phyloP scores from a whole-genome alignment of 1,140 invertebrate species.

The Cecropterus lyciades region DNA sequence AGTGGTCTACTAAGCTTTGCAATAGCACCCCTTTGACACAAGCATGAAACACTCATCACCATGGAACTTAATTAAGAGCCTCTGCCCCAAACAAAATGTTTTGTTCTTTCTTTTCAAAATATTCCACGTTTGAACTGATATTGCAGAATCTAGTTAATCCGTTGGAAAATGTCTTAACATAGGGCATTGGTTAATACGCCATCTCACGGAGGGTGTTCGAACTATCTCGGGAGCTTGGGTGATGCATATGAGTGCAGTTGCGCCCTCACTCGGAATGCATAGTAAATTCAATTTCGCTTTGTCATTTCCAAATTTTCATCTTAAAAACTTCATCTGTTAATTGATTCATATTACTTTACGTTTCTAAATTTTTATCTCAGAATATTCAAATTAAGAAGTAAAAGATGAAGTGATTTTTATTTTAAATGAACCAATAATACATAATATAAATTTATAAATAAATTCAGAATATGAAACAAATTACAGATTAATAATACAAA shows the following conservation, averaged over 20 bases:
- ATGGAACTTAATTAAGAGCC: no score
- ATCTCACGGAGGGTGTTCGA: constrained; percentile 55
- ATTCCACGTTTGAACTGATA: not conserved
- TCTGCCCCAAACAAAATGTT: not conserved
- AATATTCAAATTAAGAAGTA: no score
- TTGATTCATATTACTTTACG: no score
- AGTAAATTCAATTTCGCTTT: constrained; percentile 10
- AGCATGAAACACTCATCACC: not conserved
- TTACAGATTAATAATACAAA: no score
- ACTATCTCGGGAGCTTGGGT: constrained; percentile 41
- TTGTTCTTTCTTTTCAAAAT: not conserved
- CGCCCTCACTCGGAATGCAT: constrained; percentile 31
- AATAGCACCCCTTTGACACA: not conserved
- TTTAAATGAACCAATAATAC: no score
- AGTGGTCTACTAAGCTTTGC: constrained; percentile 1
- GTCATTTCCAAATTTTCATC: not conserved
- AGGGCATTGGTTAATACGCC: constrained; percentile 40
- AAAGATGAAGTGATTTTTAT: no score
- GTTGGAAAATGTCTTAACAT: not conserved
- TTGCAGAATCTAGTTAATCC: not conserved
- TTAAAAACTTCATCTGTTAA: no score
- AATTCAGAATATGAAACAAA: no score
- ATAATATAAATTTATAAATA: no score
- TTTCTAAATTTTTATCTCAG: no score
- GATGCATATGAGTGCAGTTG: constrained; percentile 48